Base-by-base conservation (phyloP, 2,888 invertebrate genomes). In the Ennomos erosarius region DNA sequence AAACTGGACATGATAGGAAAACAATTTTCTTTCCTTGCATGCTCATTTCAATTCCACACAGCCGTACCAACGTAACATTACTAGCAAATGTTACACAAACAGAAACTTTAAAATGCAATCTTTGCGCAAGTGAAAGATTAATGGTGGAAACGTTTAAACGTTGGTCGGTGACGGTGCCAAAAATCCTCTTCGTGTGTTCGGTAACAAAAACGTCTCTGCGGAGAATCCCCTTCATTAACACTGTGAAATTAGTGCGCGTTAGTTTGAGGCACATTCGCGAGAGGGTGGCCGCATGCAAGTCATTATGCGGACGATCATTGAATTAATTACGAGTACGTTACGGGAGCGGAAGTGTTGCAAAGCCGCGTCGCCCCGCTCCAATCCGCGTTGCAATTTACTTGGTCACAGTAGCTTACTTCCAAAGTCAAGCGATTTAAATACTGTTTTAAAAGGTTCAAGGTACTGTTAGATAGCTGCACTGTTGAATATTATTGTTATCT, bases 261-360 rank as follows among this genome's bases (percentile, higher is more conserved):
- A 88, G 87, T 88, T 84, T 72, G 81, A 79, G 82, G 80, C 77
- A 70, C 72, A 79, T 73, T 82, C 76, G 73, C 70, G 74, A 77
- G 79, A 76, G 80, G 82, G 80, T 78, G 76, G 81, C 81, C 84
- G 78, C 82, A 87, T 90, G 88, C 87, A 88, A 89, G 89, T 90
- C 88, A 90, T 90, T 90, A 89, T 88, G 87, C 82, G 85, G 87
- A 88, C 86, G 86, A 88, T 90, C 87, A 89, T 88, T 88, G 89
- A 90, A 90, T 90, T 90, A 90, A 90, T 90, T 88, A 88, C 79
- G 77, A 71, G 75, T 74, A 81, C 80, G 82, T 73, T 78, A 76
- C 74, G 73, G 72, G 74, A 74, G 76, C 79, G 82, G 85, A 84
- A 86, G 81, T 79, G 79, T 76, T 74, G 78, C 72, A 71, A 73